These are phyloP conservation scores for Myripristis jacobus DNA, from an alignment of 2,797 vertebrate genomes.

Conservation along the genomic window DNA sequence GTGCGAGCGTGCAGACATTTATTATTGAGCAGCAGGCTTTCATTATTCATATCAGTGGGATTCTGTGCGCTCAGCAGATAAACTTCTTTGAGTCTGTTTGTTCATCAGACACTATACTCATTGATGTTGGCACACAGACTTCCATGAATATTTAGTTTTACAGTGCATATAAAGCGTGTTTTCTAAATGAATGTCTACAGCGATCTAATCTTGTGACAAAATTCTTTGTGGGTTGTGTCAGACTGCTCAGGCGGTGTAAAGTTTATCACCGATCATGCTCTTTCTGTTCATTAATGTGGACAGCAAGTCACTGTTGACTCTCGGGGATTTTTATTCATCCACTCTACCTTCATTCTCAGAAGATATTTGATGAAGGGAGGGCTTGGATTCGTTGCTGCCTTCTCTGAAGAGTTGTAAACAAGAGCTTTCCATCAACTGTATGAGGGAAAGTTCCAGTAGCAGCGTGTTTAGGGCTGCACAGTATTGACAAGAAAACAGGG, in stretches of 20 bases:
- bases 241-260: conserved; percentile 22
- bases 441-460: background rate
- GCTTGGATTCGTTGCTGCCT: conserved; percentile 8
- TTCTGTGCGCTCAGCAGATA: conserved; percentile 74
- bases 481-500: background rate
- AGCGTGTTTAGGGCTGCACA: conserved; percentile 1
- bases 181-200: conserved; percentile 63
- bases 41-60: conserved; percentile 77
- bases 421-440: too few species aligned
- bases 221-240: conserved; percentile 58
- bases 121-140: conserved; percentile 63
- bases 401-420: background rate
- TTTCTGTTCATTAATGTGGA: conserved; percentile 38
- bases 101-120: conserved; percentile 73
- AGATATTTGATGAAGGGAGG: conserved; percentile 29
- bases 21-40: conserved; percentile 77
- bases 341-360: background rate
- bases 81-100: conserved; percentile 74
- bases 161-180: conserved; percentile 46
- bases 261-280: conserved; percentile 39
- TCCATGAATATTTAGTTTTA: conserved; percentile 69
- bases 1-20: conserved; percentile 70
- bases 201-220: conserved; percentile 50
- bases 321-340: conserved; percentile 31
- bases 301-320: conserved; percentile 24